Evolutionary conservation across 2,113 vertebrate species (phyloP).

Genomic region (Suncus etruscus): DNA sequence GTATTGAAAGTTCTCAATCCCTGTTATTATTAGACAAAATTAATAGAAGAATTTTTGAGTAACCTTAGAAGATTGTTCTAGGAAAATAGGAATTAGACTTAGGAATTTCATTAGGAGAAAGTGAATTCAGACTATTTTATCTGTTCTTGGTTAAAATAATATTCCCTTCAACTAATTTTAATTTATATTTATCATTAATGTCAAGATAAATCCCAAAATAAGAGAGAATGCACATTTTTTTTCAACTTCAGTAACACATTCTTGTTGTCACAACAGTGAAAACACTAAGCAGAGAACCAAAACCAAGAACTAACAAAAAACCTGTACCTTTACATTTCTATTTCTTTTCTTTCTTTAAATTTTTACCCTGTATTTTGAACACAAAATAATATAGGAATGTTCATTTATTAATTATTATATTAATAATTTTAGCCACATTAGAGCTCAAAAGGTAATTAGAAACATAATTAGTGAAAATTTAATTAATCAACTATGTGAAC

Average conservation of each 20-base stretch:
- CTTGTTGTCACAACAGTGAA: not conserved
- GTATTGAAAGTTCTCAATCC: not conserved
- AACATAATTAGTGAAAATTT: not conserved
- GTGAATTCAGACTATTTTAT: conserved; percentile 26
- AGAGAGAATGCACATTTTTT: not conserved
- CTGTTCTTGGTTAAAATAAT: conserved; percentile 1
- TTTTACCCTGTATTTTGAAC: not conserved
- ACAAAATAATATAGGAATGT: not conserved
- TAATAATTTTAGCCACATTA: not conserved
- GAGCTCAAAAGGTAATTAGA: not conserved
- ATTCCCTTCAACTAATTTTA: conserved; percentile 12
- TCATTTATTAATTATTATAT: not conserved
- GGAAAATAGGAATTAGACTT: not conserved
- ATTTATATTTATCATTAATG: not conserved
- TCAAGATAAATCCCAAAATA: not conserved
- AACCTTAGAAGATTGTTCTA: not conserved
- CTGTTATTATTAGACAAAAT: not conserved
- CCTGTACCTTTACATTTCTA: not conserved
- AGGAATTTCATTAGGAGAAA: conserved; percentile 13
- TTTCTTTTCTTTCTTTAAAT: not conserved
- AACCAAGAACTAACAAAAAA: not conserved
- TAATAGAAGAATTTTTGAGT: conserved; percentile 9
- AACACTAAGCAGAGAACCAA: not conserved
- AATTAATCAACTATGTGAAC: conserved; percentile 5
- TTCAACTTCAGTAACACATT: conserved; percentile 47